Evolutionary conservation across 2,113 vertebrate genomes (phyloP), one percentile per base, ranked within the genome.

Genomic region (Odontophorus gujanensis): DNA sequence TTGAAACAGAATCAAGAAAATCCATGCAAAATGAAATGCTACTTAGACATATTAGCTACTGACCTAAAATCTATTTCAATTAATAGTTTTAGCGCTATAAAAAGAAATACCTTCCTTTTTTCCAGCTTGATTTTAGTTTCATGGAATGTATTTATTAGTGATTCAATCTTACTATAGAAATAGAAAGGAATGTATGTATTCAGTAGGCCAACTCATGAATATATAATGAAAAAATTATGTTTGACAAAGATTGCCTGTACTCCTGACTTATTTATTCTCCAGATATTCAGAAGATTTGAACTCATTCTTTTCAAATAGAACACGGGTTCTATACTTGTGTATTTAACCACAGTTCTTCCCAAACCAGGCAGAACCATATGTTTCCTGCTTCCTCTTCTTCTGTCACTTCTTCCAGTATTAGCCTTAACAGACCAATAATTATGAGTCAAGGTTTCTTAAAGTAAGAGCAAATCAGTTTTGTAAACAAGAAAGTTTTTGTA

Each of bases 251-350:
- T 55, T 16, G 34, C 10, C 11, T 89, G 4, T 55, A 40, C 34
- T 77, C 19, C 9, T 57, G 55, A 36, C 11, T 40, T 25, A 1
- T 5, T 16, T 36, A 20, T 53, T 73, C 38, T 6, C 34, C 28
- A n/a, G 48, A 51, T 58, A 0, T 2, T 8, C 13, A 4, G 40
- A 25, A 42, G 45, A 48, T 45, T 2, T 53, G 51, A 53, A 15
- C 17, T 77, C 21, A 32, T 69, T 83, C 10, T 8, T 85, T 71
- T 47, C 8, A 1, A 0, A 43, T 4, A 71, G 19, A 22, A 71
- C 42, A 3, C 1, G 24, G 48, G 12, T 13, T 55, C 3, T 50
- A 8, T 62, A 25, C 8, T 36, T 66, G 15, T 48, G 10, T 10
- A 72, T 76, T 79, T 82, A 78, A 59, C 14, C 11, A n/a, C 12